Evolutionary conservation across 2,797 vertebrate genomes (phyloP).

Genomic region (Neoniphon sammara): DNA sequence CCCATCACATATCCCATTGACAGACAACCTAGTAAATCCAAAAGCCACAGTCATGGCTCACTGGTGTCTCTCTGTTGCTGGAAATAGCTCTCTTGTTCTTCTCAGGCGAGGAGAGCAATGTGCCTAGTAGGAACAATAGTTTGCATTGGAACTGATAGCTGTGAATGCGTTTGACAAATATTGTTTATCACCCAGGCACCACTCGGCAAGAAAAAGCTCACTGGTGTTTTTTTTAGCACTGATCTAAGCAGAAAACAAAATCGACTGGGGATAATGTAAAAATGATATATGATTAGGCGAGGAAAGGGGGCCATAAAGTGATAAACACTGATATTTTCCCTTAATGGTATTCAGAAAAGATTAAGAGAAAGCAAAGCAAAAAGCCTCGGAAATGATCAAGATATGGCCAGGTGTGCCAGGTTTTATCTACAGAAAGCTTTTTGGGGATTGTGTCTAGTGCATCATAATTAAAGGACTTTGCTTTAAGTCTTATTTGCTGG

Average conservation of each 20-base stretch:
- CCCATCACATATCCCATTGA: conserved; percentile 9
- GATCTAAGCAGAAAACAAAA: conserved; percentile 7
- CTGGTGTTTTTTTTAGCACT: conserved; percentile 5
- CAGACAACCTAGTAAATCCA: conserved; percentile 14
- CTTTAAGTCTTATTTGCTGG: conserved; percentile 3
- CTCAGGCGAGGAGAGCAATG: neutral
- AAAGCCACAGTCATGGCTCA: neutral
- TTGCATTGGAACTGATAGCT: conserved; percentile 1
- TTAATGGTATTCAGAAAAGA: conserved; percentile 4
- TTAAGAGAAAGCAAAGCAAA: conserved; percentile 6
- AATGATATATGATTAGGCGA: conserved; percentile 4
- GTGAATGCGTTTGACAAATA: conserved; percentile 29
- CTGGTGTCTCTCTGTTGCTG: neutral
- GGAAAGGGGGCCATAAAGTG: neutral
- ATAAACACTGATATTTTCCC: conserved; percentile 8
- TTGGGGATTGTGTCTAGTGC: neutral
- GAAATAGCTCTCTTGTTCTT: neutral
- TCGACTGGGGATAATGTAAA: neutral
- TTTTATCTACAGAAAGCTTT: conserved; percentile 15
- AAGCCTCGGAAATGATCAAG: conserved; percentile 10
- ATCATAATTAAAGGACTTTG: conserved; percentile 11
- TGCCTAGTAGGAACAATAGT: conserved; percentile 1
- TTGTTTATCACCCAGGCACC: conserved; percentile 5
- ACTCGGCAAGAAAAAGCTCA: conserved; percentile 12
- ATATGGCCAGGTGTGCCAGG: neutral